These are phyloP conservation scores for Brenthis hecate DNA, from an alignment of 2,888 invertebrate species.

Conservation along the genomic window DNA sequence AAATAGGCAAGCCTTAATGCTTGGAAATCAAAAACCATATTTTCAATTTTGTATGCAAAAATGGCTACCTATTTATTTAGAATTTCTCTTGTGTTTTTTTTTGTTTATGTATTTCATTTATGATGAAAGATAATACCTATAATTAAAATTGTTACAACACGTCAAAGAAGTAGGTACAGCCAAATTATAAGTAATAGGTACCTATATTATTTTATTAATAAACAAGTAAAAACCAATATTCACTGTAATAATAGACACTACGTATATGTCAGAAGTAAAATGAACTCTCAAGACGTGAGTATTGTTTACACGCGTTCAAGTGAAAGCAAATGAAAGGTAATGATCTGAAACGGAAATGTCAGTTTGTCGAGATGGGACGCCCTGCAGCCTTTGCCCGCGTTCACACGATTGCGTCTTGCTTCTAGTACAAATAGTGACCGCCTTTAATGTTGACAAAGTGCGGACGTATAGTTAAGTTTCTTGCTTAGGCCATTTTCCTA, in stretches of 20 bases:
- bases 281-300: conserved; percentile 13
- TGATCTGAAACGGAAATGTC: conserved; percentile 68
- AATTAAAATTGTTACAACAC: too few species aligned
- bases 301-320: conserved; percentile 30
- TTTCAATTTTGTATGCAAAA: too few species aligned
- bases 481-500: too few species aligned
- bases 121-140: neutral
- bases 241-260: too few species aligned
- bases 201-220: too few species aligned
- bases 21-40: too few species aligned
- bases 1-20: conserved; percentile 34
- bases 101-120: neutral
- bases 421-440: conserved; percentile 51
- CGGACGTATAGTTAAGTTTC: too few species aligned
- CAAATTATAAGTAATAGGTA: too few species aligned
- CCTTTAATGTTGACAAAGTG: conserved; percentile 53
- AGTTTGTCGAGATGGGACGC: conserved; percentile 64
- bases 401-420: conserved; percentile 62
- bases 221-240: too few species aligned
- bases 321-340: conserved; percentile 43
- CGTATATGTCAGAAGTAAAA: neutral
- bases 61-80: neutral
- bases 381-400: conserved; percentile 39
- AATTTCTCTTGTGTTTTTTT: neutral
- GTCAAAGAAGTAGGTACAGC: too few species aligned